Evolutionary conservation across 2,113 vertebrate genomes (phyloP).

Genomic region (Rhea americana): DNA sequence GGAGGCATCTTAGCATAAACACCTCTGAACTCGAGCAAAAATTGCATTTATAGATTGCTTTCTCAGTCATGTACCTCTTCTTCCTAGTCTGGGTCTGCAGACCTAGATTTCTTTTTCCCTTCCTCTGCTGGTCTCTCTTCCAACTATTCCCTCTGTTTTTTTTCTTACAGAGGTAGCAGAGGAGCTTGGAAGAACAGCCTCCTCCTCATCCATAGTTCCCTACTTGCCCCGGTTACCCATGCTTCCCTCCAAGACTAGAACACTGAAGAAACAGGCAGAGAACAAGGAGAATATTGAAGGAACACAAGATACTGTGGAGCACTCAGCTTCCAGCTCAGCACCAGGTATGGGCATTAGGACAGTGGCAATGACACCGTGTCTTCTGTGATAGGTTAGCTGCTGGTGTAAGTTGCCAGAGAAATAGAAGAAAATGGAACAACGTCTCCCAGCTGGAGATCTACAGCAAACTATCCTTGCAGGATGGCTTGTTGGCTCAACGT

Average conservation of each 20-base stretch:
- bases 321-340: constrained; percentile 75
- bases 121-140: background rate
- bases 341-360: constrained; percentile 67
- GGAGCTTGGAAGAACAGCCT: constrained; percentile 92
- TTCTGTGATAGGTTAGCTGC: background rate
- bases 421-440: background rate
- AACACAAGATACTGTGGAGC: constrained; percentile 78
- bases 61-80: background rate
- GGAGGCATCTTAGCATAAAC: background rate
- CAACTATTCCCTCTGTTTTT: background rate
- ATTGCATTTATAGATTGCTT: background rate
- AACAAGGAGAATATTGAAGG: constrained; percentile 98
- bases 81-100: background rate
- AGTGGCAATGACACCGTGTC: background rate
- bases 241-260: constrained; percentile 92
- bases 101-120: background rate
- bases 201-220: constrained; percentile 83
- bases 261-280: constrained; percentile 91
- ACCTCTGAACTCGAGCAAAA: background rate
- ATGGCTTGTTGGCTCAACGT: background rate
- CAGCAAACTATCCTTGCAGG: background rate
- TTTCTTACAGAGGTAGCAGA: constrained; percentile 90
- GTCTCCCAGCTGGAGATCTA: background rate
- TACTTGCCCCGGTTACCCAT: constrained; percentile 87
- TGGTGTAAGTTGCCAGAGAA: background rate